Evolutionary conservation across 2,797 vertebrate genomes (phyloP), one percentile per base, ranked within the genome.

Genomic region (Siniperca obscura): DNA sequence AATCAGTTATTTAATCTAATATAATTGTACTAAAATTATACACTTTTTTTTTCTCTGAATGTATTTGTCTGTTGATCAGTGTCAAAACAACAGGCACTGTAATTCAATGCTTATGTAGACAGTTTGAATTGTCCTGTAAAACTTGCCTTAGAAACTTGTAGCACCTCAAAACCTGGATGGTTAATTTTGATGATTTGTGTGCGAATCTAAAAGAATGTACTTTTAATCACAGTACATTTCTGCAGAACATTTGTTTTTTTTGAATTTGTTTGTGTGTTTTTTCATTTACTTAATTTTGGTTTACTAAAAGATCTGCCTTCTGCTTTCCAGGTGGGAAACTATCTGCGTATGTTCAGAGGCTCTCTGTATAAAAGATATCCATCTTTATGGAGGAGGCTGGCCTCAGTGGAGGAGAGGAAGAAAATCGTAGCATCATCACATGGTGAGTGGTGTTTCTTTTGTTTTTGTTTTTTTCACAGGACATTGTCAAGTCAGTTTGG

Each of bases 361-460:
- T 99, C 98, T 38, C 93, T 99, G 84, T 99, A 99, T 91, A 99
- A 99, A 95, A 95, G 98, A 74, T 99, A 99, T 74, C 98, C 98
- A 4, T 99, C 98, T 0, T 92, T 99, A 77, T 99, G 98, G 97
- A 96, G 98, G 91, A 95, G 98, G 80, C 94, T 99, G 55, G 98
- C 98, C 61, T 99, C 98, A 0, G 97, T 99, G 86, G 98, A 99
- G 82, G 98, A 99, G 91, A 96, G 98, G 90, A 99, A 99, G 95
- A 99, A 99, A 88, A 99, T 99, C 34, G 98, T 99, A 80, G 98
- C 98, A 16, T 99, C 98, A 17, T 99, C 98, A 71, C 98, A 99
- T 44, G 98, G 98, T 98, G 94, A 97, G 96, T 94, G 44, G 7
- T 11, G 66, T 25, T 21, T 71, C 22, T 70, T n/a, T 50, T 44